Evolutionary conservation across 2,797 vertebrate species (phyloP), one percentile per base, ranked within the genome.

Genomic region (Sphenodon punctatus): DNA sequence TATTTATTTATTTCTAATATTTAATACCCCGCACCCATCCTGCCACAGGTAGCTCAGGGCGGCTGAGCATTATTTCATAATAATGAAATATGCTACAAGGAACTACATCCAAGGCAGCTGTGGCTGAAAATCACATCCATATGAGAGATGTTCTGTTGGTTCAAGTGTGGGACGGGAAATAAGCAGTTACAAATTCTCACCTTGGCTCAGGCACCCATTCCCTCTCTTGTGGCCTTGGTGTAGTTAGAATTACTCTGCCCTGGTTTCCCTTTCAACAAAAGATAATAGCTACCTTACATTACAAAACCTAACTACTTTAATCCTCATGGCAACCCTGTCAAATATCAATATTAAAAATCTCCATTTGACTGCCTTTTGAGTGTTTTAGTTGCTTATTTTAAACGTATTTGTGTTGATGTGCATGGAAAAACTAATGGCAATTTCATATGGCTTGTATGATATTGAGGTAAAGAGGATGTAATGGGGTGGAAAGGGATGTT

Each of bases 231-330:
- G 32, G 32, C 55, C 25, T 43, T 43, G 39, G 10, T n/a, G 34
- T n/a, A n/a, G n/a, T n/a, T 32, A 71, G 36, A 41, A 59, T 48
- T 80, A 39, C 30, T 68, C 72, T 32, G 56, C 6, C 64, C 83
- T 4, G 67, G 8, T 11, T 67, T 69, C 64, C 23, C 17, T 67
- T 17, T 17, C 55, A 63, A 58, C 32, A 43, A 73, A 86, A 63
- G 70, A 72, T 53, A 11, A 25, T 17, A 0, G n/a, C n/a, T n/a
- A n/a, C n/a, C n/a, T n/a, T n/a, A n/a, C n/a, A n/a, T n/a, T n/a
- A n/a, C n/a, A n/a, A n/a, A n/a, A n/a, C 59, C 20, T 70, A 43
- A 7, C 8, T 64, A 13, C 7, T 65, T 71, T 36, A 58, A 8
- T 63, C 10, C 41, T 60, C 8, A 48, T 23, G 83, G n/a, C 2